Evolutionary conservation across 2,888 invertebrate genomes (phyloP), one percentile per base, ranked within the genome.

Genomic region (Encarsia formosa): DNA sequence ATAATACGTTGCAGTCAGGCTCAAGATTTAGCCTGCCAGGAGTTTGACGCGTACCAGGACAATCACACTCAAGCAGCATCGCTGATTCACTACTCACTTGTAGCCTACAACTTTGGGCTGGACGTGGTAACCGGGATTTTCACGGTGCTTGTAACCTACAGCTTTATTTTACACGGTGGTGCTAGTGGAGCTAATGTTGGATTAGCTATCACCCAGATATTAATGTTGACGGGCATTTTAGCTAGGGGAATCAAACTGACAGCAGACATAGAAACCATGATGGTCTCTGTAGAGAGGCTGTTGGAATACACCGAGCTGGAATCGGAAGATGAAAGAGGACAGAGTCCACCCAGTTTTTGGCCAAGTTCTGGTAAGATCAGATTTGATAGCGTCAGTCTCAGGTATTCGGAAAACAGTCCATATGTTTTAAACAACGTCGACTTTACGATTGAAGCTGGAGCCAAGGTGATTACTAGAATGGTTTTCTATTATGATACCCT

Each of bases 1-100:
- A 92, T 93, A 0, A 92, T 97, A 57, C 80, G 96, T 52, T 87
- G 92, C 0, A 84, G 86, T 2, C 79, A 81, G 20, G 85, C 87
- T 2, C 82, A 89, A 71, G 78, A 83, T 57, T 78, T 86, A 63
- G 82, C 94, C 43, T 81, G 83, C 39, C 79, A 82, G 62, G 87
- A 89, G 65, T 90, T 91, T 62, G 90, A 90, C 66, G 69, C 71
- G 23, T 79, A 86, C 59, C 88, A 89, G 76, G 86, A 80, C 69
- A 75, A 82, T 23, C 85, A 86, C 64, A 84, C 84, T 0, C 77
- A 80, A 8, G 80, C 84, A 3, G 83, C 81, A 78, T 76, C 80
- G 1, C 80, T 81, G 61, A 82, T 82, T 60, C 79, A 83, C n/a
- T 81, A 78, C 63, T 74, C 84, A 34, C 84, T 85, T 56, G 57